Conservation (phyloP, 2,888 invertebrate genomes). For the Drosophila greeni region DNA sequence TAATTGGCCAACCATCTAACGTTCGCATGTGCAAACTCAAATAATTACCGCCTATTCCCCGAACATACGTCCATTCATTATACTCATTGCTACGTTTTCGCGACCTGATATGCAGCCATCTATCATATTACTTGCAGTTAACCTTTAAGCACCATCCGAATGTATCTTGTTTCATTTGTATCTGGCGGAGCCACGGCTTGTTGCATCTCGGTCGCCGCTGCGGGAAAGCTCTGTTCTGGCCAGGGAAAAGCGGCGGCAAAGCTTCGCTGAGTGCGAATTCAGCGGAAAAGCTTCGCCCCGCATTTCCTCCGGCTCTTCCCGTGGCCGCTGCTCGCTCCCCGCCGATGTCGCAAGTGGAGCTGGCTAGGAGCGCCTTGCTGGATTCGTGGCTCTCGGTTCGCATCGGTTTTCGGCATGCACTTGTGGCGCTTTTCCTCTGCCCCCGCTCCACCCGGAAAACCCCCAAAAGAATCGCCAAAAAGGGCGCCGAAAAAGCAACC, state of each 20-base stretch:
- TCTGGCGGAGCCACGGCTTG: constrained; percentile 38
- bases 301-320: not conserved
- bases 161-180: constrained; percentile 19
- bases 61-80: not conserved
- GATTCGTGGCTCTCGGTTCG: constrained; percentile 1
- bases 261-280: constrained; percentile 23
- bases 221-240: constrained; percentile 9
- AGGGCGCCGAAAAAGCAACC: constrained; percentile 2
- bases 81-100: not conserved
- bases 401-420: constrained; percentile 50
- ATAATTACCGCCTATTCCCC: not conserved
- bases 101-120: not conserved
- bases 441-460: not conserved
- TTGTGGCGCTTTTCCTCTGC: constrained; percentile 48
- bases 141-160: constrained; percentile 5
- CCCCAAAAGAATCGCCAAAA: not conserved
- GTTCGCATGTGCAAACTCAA: not conserved
- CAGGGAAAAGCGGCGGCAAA: constrained; percentile 4
- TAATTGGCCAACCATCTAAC: not conserved
- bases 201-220: constrained; percentile 43
- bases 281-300: constrained; percentile 28
- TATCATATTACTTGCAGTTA: constrained; percentile 13
- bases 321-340: not conserved
- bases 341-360: not conserved
- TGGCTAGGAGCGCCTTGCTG: not conserved